Percentiles rank a stretch among this genome's conserved stretches.
Conservation (phyloP, 2,888 invertebrate species). For the Notocelia uddmanniana region DNA sequence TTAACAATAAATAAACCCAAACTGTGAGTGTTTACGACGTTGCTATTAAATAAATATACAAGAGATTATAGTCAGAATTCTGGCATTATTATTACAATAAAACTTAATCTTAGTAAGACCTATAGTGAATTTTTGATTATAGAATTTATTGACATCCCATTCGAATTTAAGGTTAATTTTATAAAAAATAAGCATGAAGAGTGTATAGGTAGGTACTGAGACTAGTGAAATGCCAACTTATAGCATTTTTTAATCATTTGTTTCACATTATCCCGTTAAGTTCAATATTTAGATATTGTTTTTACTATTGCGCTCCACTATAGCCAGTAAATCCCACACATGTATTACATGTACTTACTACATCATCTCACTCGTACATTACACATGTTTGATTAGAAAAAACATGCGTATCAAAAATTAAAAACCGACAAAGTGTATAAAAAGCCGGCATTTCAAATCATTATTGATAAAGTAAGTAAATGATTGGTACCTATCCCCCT, state of each 20-base stretch:
- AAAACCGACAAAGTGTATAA: not conserved
- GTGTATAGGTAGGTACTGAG: too few species aligned
- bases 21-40: slow-evolving; percentile 37
- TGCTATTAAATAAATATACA: slow-evolving; percentile 42
- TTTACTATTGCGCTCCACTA: too few species aligned
- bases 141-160: not conserved
- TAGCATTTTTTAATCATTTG: not conserved
- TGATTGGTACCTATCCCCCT: slow-evolving; percentile 18
- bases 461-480: slow-evolving; percentile 32
- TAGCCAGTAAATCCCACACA: too few species aligned
- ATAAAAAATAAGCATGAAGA: too few species aligned
- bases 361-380: too few species aligned
- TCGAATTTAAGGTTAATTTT: not conserved
- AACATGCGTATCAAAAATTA: too few species aligned
- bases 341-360: too few species aligned
- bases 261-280: not conserved
- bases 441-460: not conserved
- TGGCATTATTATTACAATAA: too few species aligned
- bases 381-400: too few species aligned
- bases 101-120: too few species aligned
- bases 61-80: not conserved
- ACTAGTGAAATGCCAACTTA: too few species aligned
- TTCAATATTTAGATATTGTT: too few species aligned
- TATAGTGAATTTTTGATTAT: not conserved
- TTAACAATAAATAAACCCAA: slow-evolving; percentile 59